Conservation (phyloP, 2,888 invertebrate species). For the Temnothorax ravouxi region DNA sequence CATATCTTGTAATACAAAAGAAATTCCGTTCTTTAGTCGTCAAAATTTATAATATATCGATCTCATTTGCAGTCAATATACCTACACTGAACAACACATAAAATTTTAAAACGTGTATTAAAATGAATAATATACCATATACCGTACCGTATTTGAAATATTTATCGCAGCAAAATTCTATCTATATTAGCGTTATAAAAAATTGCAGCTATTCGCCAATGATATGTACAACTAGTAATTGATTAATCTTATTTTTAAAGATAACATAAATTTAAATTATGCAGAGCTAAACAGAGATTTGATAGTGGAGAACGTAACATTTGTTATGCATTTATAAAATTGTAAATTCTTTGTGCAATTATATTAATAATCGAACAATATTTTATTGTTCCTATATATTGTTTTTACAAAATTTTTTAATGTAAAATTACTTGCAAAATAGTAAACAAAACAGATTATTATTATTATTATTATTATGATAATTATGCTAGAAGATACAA, state of each 20-base stretch:
- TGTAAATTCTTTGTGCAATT: neutral
- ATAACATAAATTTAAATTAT: neutral
- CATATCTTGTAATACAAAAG: neutral
- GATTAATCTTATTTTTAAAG: neutral
- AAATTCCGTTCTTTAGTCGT: neutral
- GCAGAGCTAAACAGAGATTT: neutral
- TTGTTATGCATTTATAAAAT: neutral
- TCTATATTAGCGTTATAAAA: neutral
- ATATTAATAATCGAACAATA: neutral
- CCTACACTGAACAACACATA: neutral
- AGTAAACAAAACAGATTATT: neutral
- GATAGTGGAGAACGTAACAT: neutral
- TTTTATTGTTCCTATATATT: neutral
- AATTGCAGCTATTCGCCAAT: neutral
- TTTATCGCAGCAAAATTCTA: neutral
- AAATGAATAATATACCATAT: neutral
- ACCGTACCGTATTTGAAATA: neutral
- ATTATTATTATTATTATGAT: neutral
- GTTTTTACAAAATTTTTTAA: neutral
- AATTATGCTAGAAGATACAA: neutral
- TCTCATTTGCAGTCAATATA: neutral
- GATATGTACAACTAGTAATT: neutral
- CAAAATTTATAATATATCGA: neutral
- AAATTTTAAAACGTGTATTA: neutral
- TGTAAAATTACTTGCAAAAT: neutral